Percentiles rank a stretch among this genome's conserved stretches.
Evolutionary conservation across 2,797 vertebrate genomes (phyloP).

Genomic region (Phrynocephalus vlangalii): DNA sequence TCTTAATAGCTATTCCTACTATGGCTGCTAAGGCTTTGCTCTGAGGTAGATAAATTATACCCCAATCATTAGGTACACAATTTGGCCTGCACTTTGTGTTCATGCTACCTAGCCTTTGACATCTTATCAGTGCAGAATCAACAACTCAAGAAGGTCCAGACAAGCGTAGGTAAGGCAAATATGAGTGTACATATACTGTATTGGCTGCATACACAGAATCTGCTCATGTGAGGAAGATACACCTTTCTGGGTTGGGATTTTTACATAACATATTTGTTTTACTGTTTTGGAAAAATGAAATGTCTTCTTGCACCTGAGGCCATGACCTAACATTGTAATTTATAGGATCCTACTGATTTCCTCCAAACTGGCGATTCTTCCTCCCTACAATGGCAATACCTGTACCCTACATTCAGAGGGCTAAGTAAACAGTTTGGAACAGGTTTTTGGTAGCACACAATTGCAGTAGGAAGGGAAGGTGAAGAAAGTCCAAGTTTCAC

Average conservation of each 20-base stretch:
- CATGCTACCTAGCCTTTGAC: too few species aligned
- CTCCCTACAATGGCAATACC: too few species aligned
- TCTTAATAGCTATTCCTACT: not conserved
- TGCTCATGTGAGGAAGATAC: not conserved
- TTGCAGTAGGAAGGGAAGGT: not conserved
- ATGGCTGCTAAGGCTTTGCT: not conserved
- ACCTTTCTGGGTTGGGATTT: not conserved
- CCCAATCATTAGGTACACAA: not conserved
- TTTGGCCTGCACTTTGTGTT: not conserved
- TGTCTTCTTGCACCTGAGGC: too few species aligned
- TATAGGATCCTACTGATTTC: too few species aligned
- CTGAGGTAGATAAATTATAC: not conserved
- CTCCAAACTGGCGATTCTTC: too few species aligned
- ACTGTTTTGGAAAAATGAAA: too few species aligned
- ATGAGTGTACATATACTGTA: not conserved
- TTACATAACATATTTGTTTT: too few species aligned
- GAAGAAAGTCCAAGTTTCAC: not conserved
- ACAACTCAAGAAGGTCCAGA: not conserved
- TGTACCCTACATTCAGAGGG: too few species aligned
- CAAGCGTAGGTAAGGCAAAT: not conserved
- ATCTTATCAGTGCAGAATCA: too few species aligned
- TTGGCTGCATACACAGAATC: not conserved
- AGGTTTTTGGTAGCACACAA: too few species aligned
- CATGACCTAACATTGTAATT: too few species aligned
- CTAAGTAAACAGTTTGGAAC: too few species aligned